Conservation (phyloP, 2,888 invertebrate species). For the Drosophila imparisetae region DNA sequence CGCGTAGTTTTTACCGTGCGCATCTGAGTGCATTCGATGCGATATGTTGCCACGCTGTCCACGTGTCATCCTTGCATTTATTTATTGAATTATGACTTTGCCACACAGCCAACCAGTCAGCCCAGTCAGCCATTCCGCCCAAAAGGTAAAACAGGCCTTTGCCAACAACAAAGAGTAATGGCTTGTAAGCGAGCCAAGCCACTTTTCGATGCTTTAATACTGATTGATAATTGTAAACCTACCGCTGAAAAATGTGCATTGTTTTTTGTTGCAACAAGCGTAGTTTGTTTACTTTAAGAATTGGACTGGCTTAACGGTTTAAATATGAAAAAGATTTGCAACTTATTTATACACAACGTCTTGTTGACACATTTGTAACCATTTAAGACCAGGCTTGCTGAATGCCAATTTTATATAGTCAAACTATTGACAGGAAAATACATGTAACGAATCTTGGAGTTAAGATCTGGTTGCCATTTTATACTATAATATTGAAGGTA, state of each 20-base stretch:
- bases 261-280: not conserved
- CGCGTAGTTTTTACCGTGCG: conserved; percentile 42
- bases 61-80: conserved; percentile 81
- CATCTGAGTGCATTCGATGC: conserved; percentile 76
- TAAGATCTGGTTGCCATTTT: not conserved
- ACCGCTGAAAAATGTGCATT: not conserved
- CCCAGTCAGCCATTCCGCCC: conserved; percentile 1
- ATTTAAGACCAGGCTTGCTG: not conserved
- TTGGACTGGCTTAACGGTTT: not conserved
- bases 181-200: conserved; percentile 42
- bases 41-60: conserved; percentile 78
- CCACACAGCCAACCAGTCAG: not conserved
- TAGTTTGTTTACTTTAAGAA: not conserved
- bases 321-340: not conserved
- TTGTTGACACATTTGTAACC: not conserved
- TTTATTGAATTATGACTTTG: conserved; percentile 81
- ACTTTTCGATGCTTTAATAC: conserved; percentile 39
- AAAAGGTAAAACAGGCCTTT: conserved; percentile 25
- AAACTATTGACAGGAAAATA: not conserved
- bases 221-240: conserved; percentile 48
- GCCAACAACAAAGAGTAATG: conserved; percentile 41
- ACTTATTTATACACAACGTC: not conserved
- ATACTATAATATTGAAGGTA: not conserved
- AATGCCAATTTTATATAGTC: not conserved
- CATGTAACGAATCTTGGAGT: not conserved